Evolutionary conservation across 1,140 invertebrate species (phyloP).

Genomic region (Homalodisca vitripennis): DNA sequence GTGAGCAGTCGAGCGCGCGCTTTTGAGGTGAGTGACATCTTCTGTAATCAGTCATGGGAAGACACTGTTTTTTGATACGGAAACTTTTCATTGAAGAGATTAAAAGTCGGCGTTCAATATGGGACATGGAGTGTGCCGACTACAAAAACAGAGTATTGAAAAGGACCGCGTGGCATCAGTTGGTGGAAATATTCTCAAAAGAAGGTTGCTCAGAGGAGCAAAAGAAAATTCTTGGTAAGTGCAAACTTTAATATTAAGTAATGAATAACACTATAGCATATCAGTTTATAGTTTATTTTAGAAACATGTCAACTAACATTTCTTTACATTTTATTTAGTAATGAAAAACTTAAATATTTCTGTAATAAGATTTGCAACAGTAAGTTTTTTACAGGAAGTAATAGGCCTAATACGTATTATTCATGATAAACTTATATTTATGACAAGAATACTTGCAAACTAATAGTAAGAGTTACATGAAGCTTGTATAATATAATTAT

Average conservation of each 20-base stretch:
- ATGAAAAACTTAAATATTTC: neutral
- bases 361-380: neutral
- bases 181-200: conserved; percentile 5
- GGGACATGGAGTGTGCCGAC: conserved; percentile 9
- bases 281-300: neutral
- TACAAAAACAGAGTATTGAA: conserved; percentile 19
- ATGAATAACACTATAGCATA: neutral
- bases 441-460: too few relatives aligned
- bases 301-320: neutral
- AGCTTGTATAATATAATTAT: too few relatives aligned
- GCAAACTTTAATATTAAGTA: neutral
- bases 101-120: neutral
- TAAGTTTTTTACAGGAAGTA: too few relatives aligned
- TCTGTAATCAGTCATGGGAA: neutral
- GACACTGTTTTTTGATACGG: conserved; percentile 16
- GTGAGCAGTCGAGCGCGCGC: conserved; percentile 4
- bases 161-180: neutral
- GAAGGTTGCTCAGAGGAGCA: neutral
- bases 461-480: too few relatives aligned
- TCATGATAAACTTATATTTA: too few relatives aligned
- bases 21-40: neutral
- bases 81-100: neutral
- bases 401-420: too few relatives aligned
- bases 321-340: neutral
- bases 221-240: conserved; percentile 1